Percentiles rank a stretch among this genome's conserved stretches.
phyloP scores from a whole-genome alignment of 2,113 vertebrate genomes.

The Pomatorhinus ruficollis region DNA sequence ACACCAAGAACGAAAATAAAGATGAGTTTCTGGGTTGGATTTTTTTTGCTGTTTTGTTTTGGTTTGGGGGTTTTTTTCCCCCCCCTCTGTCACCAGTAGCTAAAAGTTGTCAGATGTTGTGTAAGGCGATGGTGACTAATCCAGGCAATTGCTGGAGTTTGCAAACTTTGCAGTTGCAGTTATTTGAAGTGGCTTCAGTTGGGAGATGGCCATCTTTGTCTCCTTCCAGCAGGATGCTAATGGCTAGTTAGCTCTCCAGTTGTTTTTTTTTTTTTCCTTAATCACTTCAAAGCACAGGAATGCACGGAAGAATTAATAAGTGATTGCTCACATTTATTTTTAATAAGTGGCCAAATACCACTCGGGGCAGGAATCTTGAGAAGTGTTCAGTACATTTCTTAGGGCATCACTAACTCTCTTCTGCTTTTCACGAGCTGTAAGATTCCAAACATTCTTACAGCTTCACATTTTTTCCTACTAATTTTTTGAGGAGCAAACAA shows the following conservation, averaged over 20 bases:
- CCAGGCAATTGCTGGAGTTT: slow-evolving; percentile 20
- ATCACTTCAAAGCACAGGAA: slow-evolving; percentile 1
- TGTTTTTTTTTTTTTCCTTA: not conserved
- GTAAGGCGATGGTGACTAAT: not conserved
- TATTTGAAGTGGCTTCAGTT: slow-evolving; percentile 1
- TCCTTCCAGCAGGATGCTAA: not conserved
- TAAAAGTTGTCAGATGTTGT: not conserved
- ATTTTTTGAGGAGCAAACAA: not conserved
- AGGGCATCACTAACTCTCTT: not conserved
- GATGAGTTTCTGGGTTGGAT: not conserved
- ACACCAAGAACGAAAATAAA: slow-evolving; percentile 5
- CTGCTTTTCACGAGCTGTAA: not conserved
- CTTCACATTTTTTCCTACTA: not conserved
- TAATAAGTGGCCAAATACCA: not conserved
- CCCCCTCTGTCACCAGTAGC: not conserved
- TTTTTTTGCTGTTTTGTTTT: not conserved
- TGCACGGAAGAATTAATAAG: not conserved
- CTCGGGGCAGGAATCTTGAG: not conserved
- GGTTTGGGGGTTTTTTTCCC: not conserved
- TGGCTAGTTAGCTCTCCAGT: not conserved
- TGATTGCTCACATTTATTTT: slow-evolving; percentile 12
- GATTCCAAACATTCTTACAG: not conserved
- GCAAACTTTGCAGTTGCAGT: not conserved
- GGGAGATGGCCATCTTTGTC: slow-evolving; percentile 52
- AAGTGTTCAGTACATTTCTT: not conserved